phyloP scores from a whole-genome alignment of 2,888 invertebrate species.

The Sabatieria punctata region DNA sequence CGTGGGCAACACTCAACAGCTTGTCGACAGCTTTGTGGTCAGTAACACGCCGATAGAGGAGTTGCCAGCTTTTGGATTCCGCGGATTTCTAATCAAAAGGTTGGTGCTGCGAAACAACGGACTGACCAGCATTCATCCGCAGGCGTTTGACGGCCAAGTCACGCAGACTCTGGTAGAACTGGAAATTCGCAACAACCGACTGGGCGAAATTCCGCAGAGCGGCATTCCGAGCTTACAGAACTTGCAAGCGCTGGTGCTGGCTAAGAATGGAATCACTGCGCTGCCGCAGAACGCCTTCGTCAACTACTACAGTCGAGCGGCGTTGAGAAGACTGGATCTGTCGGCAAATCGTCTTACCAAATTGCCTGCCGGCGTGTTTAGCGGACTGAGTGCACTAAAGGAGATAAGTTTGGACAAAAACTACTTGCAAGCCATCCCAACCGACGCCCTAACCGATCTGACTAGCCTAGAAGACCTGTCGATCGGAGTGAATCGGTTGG shows the following conservation, averaged over 20 bases:
- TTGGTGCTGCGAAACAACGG: constrained; percentile 22
- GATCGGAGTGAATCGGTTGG: constrained; percentile 20
- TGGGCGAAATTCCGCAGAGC: constrained; percentile 9
- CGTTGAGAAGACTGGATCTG: constrained; percentile 17
- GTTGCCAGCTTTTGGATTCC: constrained; percentile 21
- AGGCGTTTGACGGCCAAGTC: constrained; percentile 19
- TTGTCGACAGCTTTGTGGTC: constrained; percentile 21
- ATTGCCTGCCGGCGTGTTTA: constrained; percentile 1
- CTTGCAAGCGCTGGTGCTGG: constrained; percentile 12
- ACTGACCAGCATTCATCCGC: constrained; percentile 16
- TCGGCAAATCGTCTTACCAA: constrained; percentile 4
- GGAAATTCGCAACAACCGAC: constrained; percentile 19
- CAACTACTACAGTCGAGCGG: constrained; percentile 16
- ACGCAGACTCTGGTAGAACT: constrained; percentile 17
- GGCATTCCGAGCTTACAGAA: constrained; percentile 9
- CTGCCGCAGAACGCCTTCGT: constrained; percentile 19
- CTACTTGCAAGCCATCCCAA: constrained; percentile 17
- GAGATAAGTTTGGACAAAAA: constrained; percentile 24
- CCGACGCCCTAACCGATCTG: constrained; percentile 17
- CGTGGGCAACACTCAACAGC: constrained; percentile 13
- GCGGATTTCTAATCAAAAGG: constrained; percentile 17
- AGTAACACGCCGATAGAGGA: constrained; percentile 21
- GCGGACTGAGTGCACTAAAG: constrained; percentile 16
- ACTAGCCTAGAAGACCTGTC: constrained; percentile 21
- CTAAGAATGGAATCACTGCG: constrained; percentile 19